Evolutionary conservation across 2,888 invertebrate genomes (phyloP), one percentile per base, ranked within the genome.

Genomic region (Lepidochrysops patricia): DNA sequence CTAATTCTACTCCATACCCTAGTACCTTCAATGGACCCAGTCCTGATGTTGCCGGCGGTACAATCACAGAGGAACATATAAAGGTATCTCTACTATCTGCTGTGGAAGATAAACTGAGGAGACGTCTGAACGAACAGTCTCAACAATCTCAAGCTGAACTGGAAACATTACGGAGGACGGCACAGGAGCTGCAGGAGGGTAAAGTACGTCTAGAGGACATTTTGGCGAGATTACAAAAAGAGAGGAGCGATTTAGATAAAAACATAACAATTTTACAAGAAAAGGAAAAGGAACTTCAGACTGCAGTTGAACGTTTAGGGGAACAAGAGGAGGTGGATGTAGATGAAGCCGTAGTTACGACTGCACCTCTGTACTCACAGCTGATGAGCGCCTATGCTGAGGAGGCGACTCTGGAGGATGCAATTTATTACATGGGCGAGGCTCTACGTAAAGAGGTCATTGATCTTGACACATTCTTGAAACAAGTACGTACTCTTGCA

Each of bases 391-490:
- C 97, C 49, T 98, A 97, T 89, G 97, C 98, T 57, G 98, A 99
- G 83, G 99, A 99, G 90, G 97, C 98, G 64, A 98, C 99, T 13
- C 93, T 97, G 58, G 99, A 99, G 90, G 99, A 99, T 91, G 97
- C 98, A 63, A 98, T 99, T 76, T 99, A 99, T 81, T 98, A 98
- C 79, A 93, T 99, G 85, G 98, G 98, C 6, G 98, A 98, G 89
- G 98, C 97, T 7, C 84, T 99, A 63, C 92, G 98, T 65, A 94
- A 96, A 70, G 95, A 96, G 64, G 96, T 97, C 5, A 96, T 99
- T 74, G 98, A 98, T 88, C 89, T 99, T 73, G 98, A 99, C 76
- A 95, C 96, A 60, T 99, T 98, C 89, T 91, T 99, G 71, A 98
- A 98, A 87, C 97, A 98, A 91, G 97, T 99, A 1, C 94, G 99